Conservation (phyloP, 2,888 invertebrate species). For the Scaeva pyrastri region DNA sequence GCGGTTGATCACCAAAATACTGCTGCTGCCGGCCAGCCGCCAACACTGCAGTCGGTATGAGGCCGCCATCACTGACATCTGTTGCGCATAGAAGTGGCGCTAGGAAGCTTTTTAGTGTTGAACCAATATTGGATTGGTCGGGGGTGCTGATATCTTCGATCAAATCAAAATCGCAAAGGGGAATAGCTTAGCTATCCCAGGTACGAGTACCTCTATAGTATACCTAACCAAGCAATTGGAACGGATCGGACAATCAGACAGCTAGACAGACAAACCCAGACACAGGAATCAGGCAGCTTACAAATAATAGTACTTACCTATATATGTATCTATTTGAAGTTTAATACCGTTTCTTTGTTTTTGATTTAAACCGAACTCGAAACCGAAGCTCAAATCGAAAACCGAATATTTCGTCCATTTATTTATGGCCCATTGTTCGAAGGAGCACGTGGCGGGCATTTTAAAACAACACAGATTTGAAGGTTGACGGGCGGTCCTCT, state of each 20-base stretch:
- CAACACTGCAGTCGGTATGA: not conserved
- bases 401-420: constrained; percentile 55
- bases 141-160: constrained; percentile 65
- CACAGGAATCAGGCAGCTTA: constrained; percentile 54
- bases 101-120: constrained; percentile 53
- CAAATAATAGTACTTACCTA: constrained; percentile 17
- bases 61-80: constrained; percentile 1
- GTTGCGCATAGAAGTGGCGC: constrained; percentile 58
- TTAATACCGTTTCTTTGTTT: constrained; percentile 31
- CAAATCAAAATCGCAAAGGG: constrained; percentile 63
- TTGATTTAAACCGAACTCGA: constrained; percentile 2
- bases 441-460: constrained; percentile 66
- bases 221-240: constrained; percentile 41
- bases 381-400: not conserved
- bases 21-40: not conserved
- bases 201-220: too few species aligned
- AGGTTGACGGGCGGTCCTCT: constrained; percentile 62
- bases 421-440: constrained; percentile 65
- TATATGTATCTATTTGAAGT: not conserved
- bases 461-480: constrained; percentile 39
- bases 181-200: too few species aligned
- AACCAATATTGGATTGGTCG: constrained; percentile 13
- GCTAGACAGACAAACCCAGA: too few species aligned
- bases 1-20: constrained; percentile 36
- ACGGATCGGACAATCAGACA: constrained; percentile 5